These are phyloP conservation scores for Eufriesea mexicana DNA, from an alignment of 1,140 invertebrate genomes.

Conservation along the genomic window DNA sequence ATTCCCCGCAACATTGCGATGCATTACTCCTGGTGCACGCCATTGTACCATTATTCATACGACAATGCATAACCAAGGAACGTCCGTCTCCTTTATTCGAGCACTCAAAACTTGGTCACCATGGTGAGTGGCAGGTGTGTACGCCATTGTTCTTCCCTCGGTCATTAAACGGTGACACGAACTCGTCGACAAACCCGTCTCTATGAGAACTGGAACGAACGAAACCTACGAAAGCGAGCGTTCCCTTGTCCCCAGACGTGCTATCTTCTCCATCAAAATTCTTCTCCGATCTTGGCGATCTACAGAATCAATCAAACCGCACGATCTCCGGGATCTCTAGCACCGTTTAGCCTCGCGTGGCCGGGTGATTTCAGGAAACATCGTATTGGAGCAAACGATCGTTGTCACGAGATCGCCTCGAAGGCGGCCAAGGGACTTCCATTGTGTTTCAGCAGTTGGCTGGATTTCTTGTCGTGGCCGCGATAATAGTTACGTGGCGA, in stretches of 20 bases:
- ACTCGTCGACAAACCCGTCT: not conserved
- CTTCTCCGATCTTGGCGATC: not conserved
- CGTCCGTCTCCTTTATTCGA: not conserved
- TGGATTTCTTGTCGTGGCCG: not conserved
- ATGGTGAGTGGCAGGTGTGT: conserved; percentile 9
- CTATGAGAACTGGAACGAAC: conserved; percentile 30
- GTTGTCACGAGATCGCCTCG: not conserved
- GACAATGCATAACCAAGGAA: not conserved
- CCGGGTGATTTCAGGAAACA: not conserved
- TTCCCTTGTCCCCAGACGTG: not conserved
- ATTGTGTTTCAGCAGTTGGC: not conserved
- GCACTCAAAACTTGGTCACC: conserved; percentile 14
- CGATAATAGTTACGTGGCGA: conserved; percentile 10
- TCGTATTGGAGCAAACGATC: not conserved
- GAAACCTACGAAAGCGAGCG: conserved; percentile 23
- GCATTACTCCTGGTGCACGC: not conserved
- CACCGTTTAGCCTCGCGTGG: no score
- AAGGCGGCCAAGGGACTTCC: not conserved
- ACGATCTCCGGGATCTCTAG: no score
- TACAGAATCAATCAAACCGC: not conserved
- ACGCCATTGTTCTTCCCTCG: conserved; percentile 30
- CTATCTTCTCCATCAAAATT: not conserved
- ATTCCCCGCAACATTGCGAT: not conserved
- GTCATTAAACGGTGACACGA: conserved; percentile 47
- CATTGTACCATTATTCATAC: not conserved